These are phyloP conservation scores for Chondrosia reniformis DNA, from an alignment of 37 sponge, comb jelly and placozoan genomes.

Conservation along the genomic window DNA sequence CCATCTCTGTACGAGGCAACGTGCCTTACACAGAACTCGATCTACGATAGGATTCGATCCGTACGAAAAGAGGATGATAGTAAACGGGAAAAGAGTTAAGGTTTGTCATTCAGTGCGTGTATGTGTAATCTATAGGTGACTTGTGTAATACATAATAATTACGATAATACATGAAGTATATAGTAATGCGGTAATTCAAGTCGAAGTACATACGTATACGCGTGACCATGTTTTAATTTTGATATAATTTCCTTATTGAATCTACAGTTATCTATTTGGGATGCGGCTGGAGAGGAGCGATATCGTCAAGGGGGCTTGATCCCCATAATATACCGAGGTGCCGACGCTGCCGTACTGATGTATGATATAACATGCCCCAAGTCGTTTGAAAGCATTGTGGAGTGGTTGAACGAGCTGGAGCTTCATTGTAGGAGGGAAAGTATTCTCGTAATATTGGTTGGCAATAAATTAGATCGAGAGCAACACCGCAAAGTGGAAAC, in stretches of 20 bases:
- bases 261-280: slow-evolving; percentile 7
- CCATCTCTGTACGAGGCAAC: not conserved
- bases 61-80: not conserved
- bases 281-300: slow-evolving; percentile 16
- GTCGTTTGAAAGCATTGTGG: not conserved
- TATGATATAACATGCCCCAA: not conserved
- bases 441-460: not conserved
- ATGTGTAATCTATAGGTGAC: not conserved
- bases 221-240: too few relatives aligned
- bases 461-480: not conserved
- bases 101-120: not conserved
- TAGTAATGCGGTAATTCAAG: not conserved
- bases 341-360: slow-evolving; percentile 17
- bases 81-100: not conserved
- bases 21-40: not conserved
- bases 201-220: too few relatives aligned
- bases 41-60: slow-evolving; percentile 16
- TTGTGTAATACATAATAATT: too few relatives aligned
- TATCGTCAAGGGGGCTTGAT: not conserved
- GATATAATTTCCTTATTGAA: too few relatives aligned
- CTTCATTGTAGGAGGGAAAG: not conserved
- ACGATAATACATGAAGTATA: too few relatives aligned
- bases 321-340: slow-evolving; percentile 12
- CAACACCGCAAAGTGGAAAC: not conserved
- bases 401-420: not conserved